Evolutionary conservation across 1,140 invertebrate species (phyloP), one percentile per base, ranked within the genome.

Genomic region (Solenopsis invicta): DNA sequence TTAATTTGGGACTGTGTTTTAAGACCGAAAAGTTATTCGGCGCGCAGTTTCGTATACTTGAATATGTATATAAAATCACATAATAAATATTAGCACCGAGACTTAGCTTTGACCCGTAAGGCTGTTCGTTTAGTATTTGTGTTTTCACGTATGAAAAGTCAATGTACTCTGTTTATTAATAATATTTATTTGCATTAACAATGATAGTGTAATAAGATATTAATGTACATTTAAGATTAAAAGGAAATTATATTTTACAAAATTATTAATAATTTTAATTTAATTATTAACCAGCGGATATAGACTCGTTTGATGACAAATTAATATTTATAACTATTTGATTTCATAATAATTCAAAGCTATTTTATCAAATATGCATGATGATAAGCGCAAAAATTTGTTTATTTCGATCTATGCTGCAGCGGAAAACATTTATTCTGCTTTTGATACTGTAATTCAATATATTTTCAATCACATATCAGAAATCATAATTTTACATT

Each of bases 231-330:
- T 81, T n/a, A 52, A 81, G n/a, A 56, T 81, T 69, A 71, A 81
- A 69, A 12, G 64, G n/a, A 81, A 81, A 81, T 80, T 81, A 54
- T 69, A 69, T 81, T 69, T 69, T n/a, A 24, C 62, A 81, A 81
- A 52, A 69, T 81, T 10, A 5, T 81, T 10, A 5, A 9, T 78
- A 41, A 81, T 80, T 71, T 54, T 54, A 77, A 77, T 77, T 50
- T 74, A 74, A 54, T 74, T 54, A 74, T 18, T 37, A 48, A 4
- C n/a, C 21, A 54, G n/a, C 48, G 21, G 29, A 41, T 34, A 54
- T 48, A 75, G 29, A 80, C 45, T 29, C 37, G 18, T 37, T 24
- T 4, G 2, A 45, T n/a, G 16, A 13, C 37, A 81, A 48, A 54
- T 71, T 37, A 81, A 71, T 54, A 54, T 80, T 69, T n/a, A 34